phyloP scores from a whole-genome alignment of 1,140 invertebrate genomes.

The Agrilus planipennis region DNA sequence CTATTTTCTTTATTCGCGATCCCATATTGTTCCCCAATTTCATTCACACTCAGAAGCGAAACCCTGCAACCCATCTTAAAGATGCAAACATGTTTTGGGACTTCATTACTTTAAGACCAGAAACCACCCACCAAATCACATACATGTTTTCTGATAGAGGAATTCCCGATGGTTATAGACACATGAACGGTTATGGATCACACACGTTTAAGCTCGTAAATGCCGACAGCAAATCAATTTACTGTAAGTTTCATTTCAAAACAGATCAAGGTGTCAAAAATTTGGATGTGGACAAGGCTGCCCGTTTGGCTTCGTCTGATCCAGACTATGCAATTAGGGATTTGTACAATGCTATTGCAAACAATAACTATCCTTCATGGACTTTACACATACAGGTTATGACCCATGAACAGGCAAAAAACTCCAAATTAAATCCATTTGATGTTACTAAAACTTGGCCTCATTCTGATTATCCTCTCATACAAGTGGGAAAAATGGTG shows the following conservation, averaged over 20 bases:
- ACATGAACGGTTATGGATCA: constrained; percentile 87
- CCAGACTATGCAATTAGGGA: constrained; percentile 73
- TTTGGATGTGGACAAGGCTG: constrained; percentile 53
- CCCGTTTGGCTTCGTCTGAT: constrained; percentile 48
- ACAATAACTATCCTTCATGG: constrained; percentile 65
- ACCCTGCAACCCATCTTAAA: constrained; percentile 77
- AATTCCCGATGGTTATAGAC: constrained; percentile 73
- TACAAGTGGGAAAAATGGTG: constrained; percentile 72
- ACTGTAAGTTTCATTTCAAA: constrained; percentile 86
- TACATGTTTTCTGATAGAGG: constrained; percentile 71
- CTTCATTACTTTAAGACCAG: constrained; percentile 75
- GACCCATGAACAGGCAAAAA: constrained; percentile 51
- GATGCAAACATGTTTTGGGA: constrained; percentile 87
- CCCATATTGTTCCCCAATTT: constrained; percentile 77
- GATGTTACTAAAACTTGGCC: constrained; percentile 82
- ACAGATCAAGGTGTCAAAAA: constrained; percentile 79
- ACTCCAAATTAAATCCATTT: constrained; percentile 64
- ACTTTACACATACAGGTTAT: constrained; percentile 58
- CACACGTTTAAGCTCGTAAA: constrained; percentile 88
- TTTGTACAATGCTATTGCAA: constrained; percentile 72
- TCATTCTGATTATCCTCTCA: constrained; percentile 65
- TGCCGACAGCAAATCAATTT: constrained; percentile 52
- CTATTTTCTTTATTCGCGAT: constrained; percentile 87
- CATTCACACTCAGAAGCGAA: constrained; percentile 80
- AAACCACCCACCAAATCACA: constrained; percentile 69